Conservation (phyloP, 2,797 vertebrate species). For the Catamblyrhynchus diadema region DNA sequence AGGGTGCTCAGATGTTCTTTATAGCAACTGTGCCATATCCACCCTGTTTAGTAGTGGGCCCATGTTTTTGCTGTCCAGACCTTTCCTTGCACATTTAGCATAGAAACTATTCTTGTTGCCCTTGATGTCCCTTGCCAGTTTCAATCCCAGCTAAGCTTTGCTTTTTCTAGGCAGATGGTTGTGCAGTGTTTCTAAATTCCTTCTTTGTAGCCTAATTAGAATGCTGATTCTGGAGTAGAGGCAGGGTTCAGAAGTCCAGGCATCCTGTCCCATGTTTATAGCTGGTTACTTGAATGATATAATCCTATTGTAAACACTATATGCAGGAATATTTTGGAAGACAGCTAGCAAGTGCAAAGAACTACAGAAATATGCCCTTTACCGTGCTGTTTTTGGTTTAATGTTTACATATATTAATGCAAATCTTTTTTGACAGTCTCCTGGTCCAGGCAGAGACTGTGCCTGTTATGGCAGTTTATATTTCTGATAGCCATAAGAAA, state of each 20-base stretch:
- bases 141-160: not conserved
- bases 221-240: not conserved
- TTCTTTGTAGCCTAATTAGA: not conserved
- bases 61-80: not conserved
- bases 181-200: not conserved
- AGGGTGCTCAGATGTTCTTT: not conserved
- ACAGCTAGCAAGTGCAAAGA: not conserved
- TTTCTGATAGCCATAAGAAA: not conserved
- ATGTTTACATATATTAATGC: not conserved
- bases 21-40: not conserved
- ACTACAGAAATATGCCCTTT: not conserved
- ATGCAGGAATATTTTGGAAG: not conserved
- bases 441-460: not conserved
- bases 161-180: not conserved
- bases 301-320: not conserved
- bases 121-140: not conserved
- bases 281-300: not conserved
- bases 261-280: not conserved
- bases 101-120: not conserved
- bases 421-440: not conserved
- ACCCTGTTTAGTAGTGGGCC: not conserved
- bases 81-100: not conserved
- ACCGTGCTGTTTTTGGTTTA: not conserved
- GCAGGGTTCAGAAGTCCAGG: not conserved
- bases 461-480: not conserved